Evolutionary conservation across 2,888 invertebrate species (phyloP).

Genomic region (Drosophila leonis): DNA sequence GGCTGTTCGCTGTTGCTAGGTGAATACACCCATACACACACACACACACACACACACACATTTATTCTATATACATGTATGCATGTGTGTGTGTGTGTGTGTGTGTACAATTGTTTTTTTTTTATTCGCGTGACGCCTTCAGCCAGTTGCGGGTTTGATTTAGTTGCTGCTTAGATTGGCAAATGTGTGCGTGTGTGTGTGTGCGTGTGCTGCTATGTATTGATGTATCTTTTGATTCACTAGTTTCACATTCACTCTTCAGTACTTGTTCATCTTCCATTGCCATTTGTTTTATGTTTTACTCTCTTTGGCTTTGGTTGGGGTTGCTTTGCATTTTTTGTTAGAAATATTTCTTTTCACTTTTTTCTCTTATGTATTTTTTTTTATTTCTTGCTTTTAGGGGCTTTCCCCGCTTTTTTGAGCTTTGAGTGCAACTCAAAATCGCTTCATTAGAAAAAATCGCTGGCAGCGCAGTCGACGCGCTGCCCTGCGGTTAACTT

Average conservation of each 20-base stretch:
- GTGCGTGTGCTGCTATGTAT: slow-evolving; percentile 23
- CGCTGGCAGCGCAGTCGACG: slow-evolving; percentile 39
- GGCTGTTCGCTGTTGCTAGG: slow-evolving; percentile 70
- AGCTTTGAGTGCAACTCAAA: slow-evolving; percentile 62
- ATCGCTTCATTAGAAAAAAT: slow-evolving; percentile 71
- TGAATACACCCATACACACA: slow-evolving; percentile 34
- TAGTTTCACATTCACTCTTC: slow-evolving; percentile 16
- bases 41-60: slow-evolving; percentile 16
- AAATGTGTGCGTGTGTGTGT: slow-evolving; percentile 6
- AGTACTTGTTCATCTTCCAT: slow-evolving; percentile 16
- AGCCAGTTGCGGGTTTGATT: slow-evolving; percentile 63
- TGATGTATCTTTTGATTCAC: slow-evolving; percentile 35
- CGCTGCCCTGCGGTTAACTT: slow-evolving; percentile 66
- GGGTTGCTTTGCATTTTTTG: slow-evolving; percentile 11
- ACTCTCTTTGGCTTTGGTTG: not conserved
- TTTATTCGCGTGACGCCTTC: slow-evolving; percentile 56
- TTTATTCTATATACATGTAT: not conserved
- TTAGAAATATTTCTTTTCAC: slow-evolving; percentile 7
- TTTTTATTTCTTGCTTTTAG: slow-evolving; percentile 21
- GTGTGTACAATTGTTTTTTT: slow-evolving; percentile 16
- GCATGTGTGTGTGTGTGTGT: not conserved
- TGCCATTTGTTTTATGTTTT: slow-evolving; percentile 6
- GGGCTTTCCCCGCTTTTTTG: slow-evolving; percentile 62
- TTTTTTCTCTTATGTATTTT: not conserved
- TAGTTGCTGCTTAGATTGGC: slow-evolving; percentile 50